Percentiles rank a stretch among this genome's conserved stretches.
Conservation (phyloP, 2,888 invertebrate species). For the Ochropacha duplaris region DNA sequence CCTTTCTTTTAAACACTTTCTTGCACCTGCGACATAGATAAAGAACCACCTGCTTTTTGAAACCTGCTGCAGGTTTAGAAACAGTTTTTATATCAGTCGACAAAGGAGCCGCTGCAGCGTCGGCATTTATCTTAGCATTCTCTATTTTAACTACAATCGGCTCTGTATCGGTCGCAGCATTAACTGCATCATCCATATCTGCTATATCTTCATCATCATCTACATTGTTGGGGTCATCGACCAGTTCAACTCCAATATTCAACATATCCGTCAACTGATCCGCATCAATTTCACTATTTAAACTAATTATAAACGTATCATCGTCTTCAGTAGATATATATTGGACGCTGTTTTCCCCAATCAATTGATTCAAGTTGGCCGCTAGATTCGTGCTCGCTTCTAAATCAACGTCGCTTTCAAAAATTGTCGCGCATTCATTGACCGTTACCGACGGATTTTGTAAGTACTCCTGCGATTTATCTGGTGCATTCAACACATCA, state of each 20-base stretch:
- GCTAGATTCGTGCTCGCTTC: slow-evolving; percentile 74
- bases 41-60: slow-evolving; percentile 42
- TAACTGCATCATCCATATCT: slow-evolving; percentile 11
- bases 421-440: slow-evolving; percentile 74
- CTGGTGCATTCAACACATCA: slow-evolving; percentile 33
- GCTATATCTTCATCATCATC: slow-evolving; percentile 10
- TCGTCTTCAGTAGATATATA: slow-evolving; percentile 77
- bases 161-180: background rate
- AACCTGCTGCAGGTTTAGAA: slow-evolving; percentile 35
- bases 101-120: too few relatives aligned
- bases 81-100: slow-evolving; percentile 13
- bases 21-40: slow-evolving; percentile 64
- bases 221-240: slow-evolving; percentile 30
- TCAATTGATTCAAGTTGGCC: slow-evolving; percentile 73
- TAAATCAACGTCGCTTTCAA: slow-evolving; percentile 75
- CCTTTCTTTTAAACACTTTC: slow-evolving; percentile 66
- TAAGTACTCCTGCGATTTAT: slow-evolving; percentile 34
- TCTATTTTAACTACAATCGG: slow-evolving; percentile 15
- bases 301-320: slow-evolving; percentile 75
- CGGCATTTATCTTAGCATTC: background rate
- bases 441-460: slow-evolving; percentile 51
- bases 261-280: slow-evolving; percentile 73
- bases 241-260: slow-evolving; percentile 61
- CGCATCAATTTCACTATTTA: slow-evolving; percentile 74
- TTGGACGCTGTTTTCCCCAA: slow-evolving; percentile 73